These are phyloP conservation scores for Ennomos quercinarius DNA, from an alignment of 2,888 invertebrate species.

Conservation along the genomic window DNA sequence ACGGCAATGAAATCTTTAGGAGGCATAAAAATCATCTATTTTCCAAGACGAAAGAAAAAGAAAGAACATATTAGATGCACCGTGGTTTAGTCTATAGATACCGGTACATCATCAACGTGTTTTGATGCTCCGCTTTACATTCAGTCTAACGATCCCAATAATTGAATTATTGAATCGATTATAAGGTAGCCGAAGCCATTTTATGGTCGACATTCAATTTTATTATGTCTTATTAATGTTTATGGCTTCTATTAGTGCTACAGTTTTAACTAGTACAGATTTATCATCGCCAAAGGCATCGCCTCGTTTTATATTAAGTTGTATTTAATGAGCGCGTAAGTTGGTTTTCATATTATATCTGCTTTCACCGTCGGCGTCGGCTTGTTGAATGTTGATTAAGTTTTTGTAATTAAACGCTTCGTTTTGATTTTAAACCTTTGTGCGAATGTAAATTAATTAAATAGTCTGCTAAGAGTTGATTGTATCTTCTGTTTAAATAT, in stretches of 20 bases:
- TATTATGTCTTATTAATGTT: constrained; percentile 51
- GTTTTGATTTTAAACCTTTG: too few relatives aligned
- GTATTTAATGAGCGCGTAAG: constrained; percentile 12
- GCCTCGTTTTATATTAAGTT: constrained; percentile 22
- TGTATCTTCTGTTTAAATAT: too few relatives aligned
- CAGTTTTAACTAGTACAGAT: constrained; percentile 49
- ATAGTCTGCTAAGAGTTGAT: too few relatives aligned
- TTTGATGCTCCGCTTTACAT: constrained; percentile 37
- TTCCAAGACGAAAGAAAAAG: too few relatives aligned
- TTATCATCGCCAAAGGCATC: constrained; percentile 20
- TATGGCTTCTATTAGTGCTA: constrained; percentile 49
- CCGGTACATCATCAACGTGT: constrained; percentile 5
- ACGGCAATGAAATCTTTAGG: too few relatives aligned
- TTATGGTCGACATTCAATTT: constrained; percentile 51
- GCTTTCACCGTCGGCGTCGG: constrained; percentile 10
- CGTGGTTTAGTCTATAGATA: too few relatives aligned
- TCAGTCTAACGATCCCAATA: constrained; percentile 48
- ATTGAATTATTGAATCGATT: constrained; percentile 53
- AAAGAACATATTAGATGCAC: too few relatives aligned
- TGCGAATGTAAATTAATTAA: too few relatives aligned
- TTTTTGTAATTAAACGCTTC: background rate
- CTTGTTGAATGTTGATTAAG: constrained; percentile 3
- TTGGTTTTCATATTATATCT: constrained; percentile 23
- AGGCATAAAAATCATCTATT: too few relatives aligned
- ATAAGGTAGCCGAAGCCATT: constrained; percentile 47